phyloP scores from a whole-genome alignment of 2,113 vertebrate genomes.

The Sturnus vulgaris region DNA sequence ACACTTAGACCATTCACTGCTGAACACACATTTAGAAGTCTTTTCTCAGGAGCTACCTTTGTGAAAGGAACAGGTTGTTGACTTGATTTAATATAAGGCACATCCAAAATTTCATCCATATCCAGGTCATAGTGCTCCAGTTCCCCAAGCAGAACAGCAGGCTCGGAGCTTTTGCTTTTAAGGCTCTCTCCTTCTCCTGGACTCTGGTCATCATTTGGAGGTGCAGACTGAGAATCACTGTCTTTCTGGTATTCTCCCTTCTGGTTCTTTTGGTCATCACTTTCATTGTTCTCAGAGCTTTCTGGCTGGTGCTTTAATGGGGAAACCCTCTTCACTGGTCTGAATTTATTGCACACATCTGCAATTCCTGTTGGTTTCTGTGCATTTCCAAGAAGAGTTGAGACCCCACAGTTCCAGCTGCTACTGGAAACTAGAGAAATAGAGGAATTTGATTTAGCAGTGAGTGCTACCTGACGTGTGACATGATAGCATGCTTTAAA shows the following conservation, averaged over 20 bases:
- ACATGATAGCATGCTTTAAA: background rate
- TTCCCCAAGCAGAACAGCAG: slow-evolving; percentile 80
- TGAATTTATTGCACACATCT: slow-evolving; percentile 93
- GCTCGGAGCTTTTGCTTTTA: slow-evolving; percentile 69
- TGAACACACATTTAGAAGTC: slow-evolving; percentile 67
- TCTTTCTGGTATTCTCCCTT: slow-evolving; percentile 78
- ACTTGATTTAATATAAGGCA: slow-evolving; percentile 95
- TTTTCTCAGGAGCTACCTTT: slow-evolving; percentile 83
- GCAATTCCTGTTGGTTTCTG: slow-evolving; percentile 90
- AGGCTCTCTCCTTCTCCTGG: slow-evolving; percentile 64
- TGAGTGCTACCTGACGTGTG: background rate
- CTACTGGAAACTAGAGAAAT: slow-evolving; percentile 81
- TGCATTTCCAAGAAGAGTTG: slow-evolving; percentile 77
- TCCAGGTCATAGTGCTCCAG: slow-evolving; percentile 97
- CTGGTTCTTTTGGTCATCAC: slow-evolving; percentile 80
- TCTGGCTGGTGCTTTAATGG: slow-evolving; percentile 96
- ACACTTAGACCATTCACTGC: slow-evolving; percentile 68
- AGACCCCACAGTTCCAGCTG: slow-evolving; percentile 86
- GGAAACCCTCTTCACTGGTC: slow-evolving; percentile 94
- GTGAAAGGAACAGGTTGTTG: slow-evolving; percentile 86
- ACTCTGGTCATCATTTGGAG: slow-evolving; percentile 48
- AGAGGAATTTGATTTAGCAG: slow-evolving; percentile 2
- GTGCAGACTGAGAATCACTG: slow-evolving; percentile 59
- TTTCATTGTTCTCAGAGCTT: slow-evolving; percentile 82
- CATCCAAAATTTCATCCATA: slow-evolving; percentile 99